Evolutionary conservation across 2,888 invertebrate species (phyloP).

Genomic region (Stegana nigrithorax): DNA sequence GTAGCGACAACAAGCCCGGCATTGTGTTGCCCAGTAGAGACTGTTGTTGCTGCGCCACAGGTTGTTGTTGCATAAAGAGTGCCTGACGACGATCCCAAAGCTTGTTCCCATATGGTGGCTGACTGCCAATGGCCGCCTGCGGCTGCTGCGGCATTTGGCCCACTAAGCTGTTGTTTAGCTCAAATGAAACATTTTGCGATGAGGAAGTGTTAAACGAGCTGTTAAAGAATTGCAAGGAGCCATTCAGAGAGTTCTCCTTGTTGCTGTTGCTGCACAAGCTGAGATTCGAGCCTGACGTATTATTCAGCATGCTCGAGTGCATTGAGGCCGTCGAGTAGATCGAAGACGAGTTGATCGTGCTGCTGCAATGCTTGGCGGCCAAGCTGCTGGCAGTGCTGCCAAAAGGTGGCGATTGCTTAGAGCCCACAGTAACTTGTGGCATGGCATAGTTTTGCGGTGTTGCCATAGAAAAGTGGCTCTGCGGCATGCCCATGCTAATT

Average conservation of each 20-base stretch:
- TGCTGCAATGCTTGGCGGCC: conserved; percentile 36
- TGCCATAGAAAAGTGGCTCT: not conserved
- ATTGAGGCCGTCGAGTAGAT: conserved; percentile 44
- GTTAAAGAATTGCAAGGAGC: conserved; percentile 46
- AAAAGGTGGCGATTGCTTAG: conserved; percentile 29
- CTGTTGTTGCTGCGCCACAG: conserved; percentile 26
- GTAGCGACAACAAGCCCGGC: not conserved
- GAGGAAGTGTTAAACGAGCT: conserved; percentile 49
- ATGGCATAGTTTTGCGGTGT: conserved; percentile 9
- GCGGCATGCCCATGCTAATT: conserved; percentile 1
- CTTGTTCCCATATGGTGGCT: no score
- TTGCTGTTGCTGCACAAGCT: conserved; percentile 44
- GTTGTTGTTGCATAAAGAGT: conserved; percentile 34
- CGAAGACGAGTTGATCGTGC: no score
- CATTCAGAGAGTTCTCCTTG: conserved; percentile 61
- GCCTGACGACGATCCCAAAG: conserved; percentile 63
- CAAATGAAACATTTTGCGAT: conserved; percentile 51
- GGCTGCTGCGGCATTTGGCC: no score
- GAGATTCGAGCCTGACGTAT: conserved; percentile 44
- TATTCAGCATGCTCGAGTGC: conserved; percentile 48
- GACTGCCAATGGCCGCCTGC: no score
- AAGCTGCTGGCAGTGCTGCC: conserved; percentile 1
- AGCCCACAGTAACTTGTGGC: no score
- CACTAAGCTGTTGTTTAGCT: conserved; percentile 55
- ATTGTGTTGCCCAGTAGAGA: not conserved